A percentile compares a stretch with the other conserved stretches of the same genome.
These are phyloP conservation scores for Pseudochirops cupreus DNA, from an alignment of 2,797 vertebrate genomes.

Conservation along the genomic window DNA sequence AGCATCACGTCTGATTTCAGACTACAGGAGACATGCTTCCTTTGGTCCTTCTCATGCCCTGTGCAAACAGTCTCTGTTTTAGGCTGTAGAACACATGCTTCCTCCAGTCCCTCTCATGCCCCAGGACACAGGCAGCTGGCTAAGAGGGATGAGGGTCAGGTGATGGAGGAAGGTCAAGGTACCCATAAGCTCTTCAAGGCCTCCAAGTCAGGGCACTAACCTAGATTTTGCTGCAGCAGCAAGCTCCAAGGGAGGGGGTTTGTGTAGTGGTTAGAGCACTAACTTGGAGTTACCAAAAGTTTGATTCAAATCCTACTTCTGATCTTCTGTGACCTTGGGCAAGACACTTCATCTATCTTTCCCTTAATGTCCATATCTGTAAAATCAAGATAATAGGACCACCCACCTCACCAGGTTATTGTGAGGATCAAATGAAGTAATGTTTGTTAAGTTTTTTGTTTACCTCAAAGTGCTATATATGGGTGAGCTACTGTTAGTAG, in stretches of 20 bases:
- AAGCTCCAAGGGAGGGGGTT: not conserved
- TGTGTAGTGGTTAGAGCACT: not conserved
- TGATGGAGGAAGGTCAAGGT: not conserved
- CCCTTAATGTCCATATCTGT: not conserved
- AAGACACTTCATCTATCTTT: not conserved
- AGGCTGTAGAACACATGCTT: too few species aligned
- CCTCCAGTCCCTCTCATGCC: not conserved
- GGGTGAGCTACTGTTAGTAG: not conserved
- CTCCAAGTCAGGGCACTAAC: not conserved
- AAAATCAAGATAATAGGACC: not conserved
- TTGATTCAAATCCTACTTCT: not conserved
- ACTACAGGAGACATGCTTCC: constrained; percentile 66
- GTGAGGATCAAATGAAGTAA: not conserved
- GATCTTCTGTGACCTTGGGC: not conserved
- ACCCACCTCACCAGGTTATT: not conserved
- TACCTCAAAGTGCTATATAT: not conserved
- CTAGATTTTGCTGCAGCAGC: not conserved
- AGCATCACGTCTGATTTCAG: constrained; percentile 19
- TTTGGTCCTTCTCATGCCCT: not conserved
- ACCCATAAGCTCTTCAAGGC: not conserved
- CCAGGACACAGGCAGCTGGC: constrained; percentile 45
- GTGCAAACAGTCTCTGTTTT: too few species aligned
- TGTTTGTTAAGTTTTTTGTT: not conserved
- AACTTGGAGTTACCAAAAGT: not conserved
- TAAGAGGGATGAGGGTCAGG: not conserved